phyloP scores from a whole-genome alignment of 1,140 invertebrate genomes.

The Dysdera silvatica region DNA sequence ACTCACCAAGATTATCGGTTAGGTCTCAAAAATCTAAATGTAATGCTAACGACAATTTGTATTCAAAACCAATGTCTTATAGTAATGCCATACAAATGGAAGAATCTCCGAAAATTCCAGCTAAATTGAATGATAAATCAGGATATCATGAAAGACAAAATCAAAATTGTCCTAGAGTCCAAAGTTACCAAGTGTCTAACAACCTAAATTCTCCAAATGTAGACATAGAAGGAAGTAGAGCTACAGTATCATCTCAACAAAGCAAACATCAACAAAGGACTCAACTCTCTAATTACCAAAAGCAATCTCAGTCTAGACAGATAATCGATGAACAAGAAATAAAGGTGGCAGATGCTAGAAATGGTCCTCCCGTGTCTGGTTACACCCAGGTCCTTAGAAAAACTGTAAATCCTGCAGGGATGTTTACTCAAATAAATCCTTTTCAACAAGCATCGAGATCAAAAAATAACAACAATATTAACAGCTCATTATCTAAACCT shows the following conservation, averaged over 20 bases:
- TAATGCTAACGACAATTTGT: not conserved
- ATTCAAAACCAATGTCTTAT: not conserved
- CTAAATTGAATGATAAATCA: not conserved
- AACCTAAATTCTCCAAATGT: constrained; percentile 1
- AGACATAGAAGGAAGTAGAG: not conserved
- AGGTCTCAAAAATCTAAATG: not conserved
- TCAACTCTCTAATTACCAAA: not conserved
- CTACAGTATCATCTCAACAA: not conserved
- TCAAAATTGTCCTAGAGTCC: not conserved
- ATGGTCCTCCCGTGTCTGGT: not conserved
- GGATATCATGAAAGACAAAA: not conserved
- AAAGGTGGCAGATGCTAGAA: not conserved
- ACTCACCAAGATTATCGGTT: not conserved
- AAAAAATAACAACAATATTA: not conserved
- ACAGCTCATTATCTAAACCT: too few species aligned
- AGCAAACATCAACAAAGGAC: not conserved
- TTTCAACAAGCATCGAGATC: constrained; percentile 9
- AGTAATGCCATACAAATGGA: not conserved
- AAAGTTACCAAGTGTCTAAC: not conserved
- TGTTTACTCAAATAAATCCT: constrained; percentile 24
- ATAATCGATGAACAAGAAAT: not conserved
- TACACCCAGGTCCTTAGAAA: not conserved
- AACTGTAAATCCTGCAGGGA: constrained; percentile 5
- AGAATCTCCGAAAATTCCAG: not conserved
- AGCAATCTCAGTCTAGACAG: not conserved